These are phyloP conservation scores for Tineola bisselliella DNA, from an alignment of 2,888 invertebrate species.

Conservation along the genomic window DNA sequence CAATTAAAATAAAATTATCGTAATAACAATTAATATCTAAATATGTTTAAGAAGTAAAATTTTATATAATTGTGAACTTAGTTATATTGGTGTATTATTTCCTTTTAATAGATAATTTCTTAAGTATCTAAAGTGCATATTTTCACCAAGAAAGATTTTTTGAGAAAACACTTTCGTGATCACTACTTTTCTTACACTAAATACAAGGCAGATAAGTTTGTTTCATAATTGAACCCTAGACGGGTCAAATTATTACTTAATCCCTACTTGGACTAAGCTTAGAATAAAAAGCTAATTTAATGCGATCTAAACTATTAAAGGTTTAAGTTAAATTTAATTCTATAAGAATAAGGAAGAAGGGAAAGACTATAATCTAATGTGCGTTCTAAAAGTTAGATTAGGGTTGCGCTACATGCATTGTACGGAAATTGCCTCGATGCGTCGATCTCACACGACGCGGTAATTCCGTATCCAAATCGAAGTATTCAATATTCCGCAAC, in stretches of 20 bases:
- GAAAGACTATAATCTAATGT: neutral
- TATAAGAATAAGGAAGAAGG: neutral
- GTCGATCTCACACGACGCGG: too few species aligned
- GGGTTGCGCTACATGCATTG: too few species aligned
- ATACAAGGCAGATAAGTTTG: neutral
- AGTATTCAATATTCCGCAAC: too few species aligned
- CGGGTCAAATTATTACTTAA: too few species aligned
- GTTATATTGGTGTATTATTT: neutral
- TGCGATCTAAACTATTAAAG: neutral
- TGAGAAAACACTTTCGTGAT: too few species aligned
- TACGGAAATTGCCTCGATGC: too few species aligned
- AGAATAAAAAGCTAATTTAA: neutral
- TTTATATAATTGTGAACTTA: too few species aligned
- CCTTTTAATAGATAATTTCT: neutral
- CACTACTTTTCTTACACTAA: neutral
- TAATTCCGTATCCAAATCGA: too few species aligned
- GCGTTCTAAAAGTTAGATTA: neutral
- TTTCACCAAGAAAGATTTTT: neutral
- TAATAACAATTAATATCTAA: neutral
- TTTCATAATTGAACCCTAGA: neutral
- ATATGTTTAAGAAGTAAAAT: too few species aligned
- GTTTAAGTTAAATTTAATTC: neutral
- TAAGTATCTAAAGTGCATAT: neutral
- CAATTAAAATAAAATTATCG: too few species aligned
- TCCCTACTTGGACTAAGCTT: too few species aligned